Percentiles rank a stretch among this genome's conserved stretches.
Conservation (phyloP, 2,113 vertebrate species). For the Ceratotherium simum region DNA sequence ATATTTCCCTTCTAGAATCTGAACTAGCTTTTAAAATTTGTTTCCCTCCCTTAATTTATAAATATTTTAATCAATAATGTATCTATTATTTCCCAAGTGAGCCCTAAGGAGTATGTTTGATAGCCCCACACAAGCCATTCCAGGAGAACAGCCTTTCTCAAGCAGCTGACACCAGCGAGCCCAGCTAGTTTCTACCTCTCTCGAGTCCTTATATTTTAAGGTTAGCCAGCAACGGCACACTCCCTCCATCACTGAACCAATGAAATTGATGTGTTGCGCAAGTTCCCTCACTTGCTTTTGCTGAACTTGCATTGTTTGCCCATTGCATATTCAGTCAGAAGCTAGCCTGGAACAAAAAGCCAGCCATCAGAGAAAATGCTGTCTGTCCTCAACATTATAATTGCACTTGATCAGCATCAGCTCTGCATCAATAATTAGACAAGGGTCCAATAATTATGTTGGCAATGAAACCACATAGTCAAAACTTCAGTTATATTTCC, state of each 20-base stretch:
- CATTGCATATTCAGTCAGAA: conserved; percentile 39
- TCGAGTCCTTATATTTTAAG: conserved; percentile 32
- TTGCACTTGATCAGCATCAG: conserved; percentile 60
- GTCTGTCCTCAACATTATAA: neutral
- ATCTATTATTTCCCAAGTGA: conserved; percentile 84
- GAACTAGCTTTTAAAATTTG: conserved; percentile 82
- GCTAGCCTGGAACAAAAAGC: conserved; percentile 59
- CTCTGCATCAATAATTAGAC: conserved; percentile 56
- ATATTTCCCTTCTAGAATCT: conserved; percentile 77
- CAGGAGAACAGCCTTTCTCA: conserved; percentile 50
- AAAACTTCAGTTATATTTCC: conserved; percentile 58
- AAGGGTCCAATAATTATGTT: neutral
- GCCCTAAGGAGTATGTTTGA: conserved; percentile 77
- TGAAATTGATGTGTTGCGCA: conserved; percentile 34
- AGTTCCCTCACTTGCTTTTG: neutral
- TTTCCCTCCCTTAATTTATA: conserved; percentile 85
- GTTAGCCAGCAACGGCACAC: conserved; percentile 19
- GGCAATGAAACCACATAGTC: neutral
- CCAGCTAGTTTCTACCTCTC: conserved; percentile 66
- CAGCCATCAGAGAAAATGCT: conserved; percentile 54
- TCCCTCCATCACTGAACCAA: neutral
- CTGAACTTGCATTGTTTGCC: conserved; percentile 75
- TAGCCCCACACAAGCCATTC: conserved; percentile 79
- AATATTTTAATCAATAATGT: conserved; percentile 85
- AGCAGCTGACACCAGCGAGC: conserved; percentile 80